Base-by-base conservation (phyloP, 2,113 vertebrate species). In the Xenotilapia flavipinnis region DNA sequence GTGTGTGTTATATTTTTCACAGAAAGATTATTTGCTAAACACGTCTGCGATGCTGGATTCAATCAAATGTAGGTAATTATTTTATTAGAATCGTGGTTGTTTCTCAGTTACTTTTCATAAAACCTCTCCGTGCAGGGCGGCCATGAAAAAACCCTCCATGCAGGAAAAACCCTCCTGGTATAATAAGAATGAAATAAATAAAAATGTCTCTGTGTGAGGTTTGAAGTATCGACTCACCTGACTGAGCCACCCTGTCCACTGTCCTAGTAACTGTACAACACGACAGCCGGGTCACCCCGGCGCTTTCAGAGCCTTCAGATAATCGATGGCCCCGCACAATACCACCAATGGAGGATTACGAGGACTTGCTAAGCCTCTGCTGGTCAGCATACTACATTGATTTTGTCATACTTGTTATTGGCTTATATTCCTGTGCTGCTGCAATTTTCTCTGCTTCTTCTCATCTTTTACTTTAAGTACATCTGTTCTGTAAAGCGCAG, bases 251-350 rank as follows among this genome's bases (percentile, higher is more conserved):
- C 77, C 36, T 68, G 88, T 93, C 90, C 75, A 79, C 90, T 88
- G 80, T 91, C 89, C 83, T 33, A 55, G 87, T 77, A 80, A 88
- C 89, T 88, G 87, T 92, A 53, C 77, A 26, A 81, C 19, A 7
- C 13, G 68, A 89, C 91, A 90, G 90, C 54, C 56, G 55, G 90
- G 93, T 95, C 94, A 92, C 86, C 86, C 87, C 21, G 70, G 81
- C 2, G 45, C 92, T 91, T 91, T 93, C 87, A 92, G 75, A 86
- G 83, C 62, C 86, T 83, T 86, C 84, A 89, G 84, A 86, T 94
- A 94, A 95, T 96, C 94, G 91, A 95, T 96, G 90, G 42, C 54
- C 5, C 65, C 5, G 9, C 87, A 91, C 87, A 94, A 92, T 94
- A 91, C 92, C 90, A 85, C 91, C 92, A 91, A 60, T 87, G 80